Conservation (phyloP, 2,113 vertebrate species). For the Spermophilus dauricus region DNA sequence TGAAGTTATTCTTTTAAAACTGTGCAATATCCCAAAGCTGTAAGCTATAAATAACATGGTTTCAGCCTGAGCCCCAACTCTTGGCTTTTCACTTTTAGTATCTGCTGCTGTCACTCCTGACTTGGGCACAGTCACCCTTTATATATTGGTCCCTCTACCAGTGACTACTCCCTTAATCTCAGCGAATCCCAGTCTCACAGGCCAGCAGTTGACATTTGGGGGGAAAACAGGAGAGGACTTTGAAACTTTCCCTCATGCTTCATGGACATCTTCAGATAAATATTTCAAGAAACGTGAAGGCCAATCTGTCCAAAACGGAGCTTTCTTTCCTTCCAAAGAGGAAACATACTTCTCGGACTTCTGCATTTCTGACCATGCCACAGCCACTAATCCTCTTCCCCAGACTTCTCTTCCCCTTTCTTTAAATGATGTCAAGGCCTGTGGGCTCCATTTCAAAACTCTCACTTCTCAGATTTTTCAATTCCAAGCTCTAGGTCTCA, state of each 20-base stretch:
- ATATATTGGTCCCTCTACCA: neutral
- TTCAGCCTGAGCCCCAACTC: neutral
- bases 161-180: neutral
- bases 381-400: neutral
- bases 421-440: neutral
- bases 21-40: neutral
- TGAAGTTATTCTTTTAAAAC: neutral
- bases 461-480: neutral
- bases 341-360: neutral
- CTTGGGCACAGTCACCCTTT: neutral
- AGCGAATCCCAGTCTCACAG: neutral
- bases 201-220: neutral
- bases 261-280: neutral
- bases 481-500: neutral
- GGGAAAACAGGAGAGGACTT: neutral
- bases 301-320: neutral
- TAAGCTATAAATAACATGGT: neutral
- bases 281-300: constrained; percentile 1
- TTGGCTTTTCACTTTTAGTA: neutral
- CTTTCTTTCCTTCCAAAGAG: neutral
- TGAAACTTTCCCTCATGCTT: neutral
- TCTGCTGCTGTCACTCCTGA: neutral
- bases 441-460: neutral
- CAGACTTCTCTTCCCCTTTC: neutral
- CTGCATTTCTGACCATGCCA: neutral